These are phyloP conservation scores for Hyles euphorbiae DNA, from an alignment of 1,140 invertebrate genomes.

Conservation along the genomic window DNA sequence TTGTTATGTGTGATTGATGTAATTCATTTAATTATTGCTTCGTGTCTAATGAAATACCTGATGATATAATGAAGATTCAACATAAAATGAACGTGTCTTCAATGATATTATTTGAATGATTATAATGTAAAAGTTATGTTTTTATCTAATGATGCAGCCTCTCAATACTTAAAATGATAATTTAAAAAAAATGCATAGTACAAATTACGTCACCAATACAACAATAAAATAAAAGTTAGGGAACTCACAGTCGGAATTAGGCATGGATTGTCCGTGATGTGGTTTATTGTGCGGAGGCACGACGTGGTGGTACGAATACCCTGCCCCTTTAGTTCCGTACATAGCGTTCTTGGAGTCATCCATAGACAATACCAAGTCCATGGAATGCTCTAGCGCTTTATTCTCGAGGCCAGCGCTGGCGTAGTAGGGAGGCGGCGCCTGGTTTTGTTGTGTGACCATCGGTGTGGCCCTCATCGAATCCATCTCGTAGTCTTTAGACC, in stretches of 20 bases:
- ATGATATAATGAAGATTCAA: too few relatives aligned
- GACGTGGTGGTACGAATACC: conserved; percentile 81
- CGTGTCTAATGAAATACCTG: too few relatives aligned
- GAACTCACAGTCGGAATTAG: conserved; percentile 85
- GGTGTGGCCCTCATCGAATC: conserved; percentile 84
- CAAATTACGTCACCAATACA: too few relatives aligned
- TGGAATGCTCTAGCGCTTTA: conserved; percentile 90
- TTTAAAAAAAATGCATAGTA: too few relatives aligned
- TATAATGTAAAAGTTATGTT: too few relatives aligned
- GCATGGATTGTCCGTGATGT: conserved; percentile 77
- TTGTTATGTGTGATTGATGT: too few relatives aligned
- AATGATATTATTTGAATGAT: too few relatives aligned
- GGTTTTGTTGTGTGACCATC: conserved; percentile 86
- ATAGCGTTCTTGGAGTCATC: conserved; percentile 88
- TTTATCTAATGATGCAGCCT: too few relatives aligned
- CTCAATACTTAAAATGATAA: too few relatives aligned
- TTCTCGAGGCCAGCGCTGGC: conserved; percentile 91
- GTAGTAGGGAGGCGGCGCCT: conserved; percentile 90
- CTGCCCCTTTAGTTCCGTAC: conserved; percentile 83
- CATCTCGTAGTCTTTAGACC: conserved; percentile 93
- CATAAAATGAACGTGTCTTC: too few relatives aligned
- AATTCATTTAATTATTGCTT: too few relatives aligned
- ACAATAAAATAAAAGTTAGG: background rate
- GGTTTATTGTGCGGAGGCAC: conserved; percentile 64
- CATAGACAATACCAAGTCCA: conserved; percentile 87